Percentiles rank a stretch among this genome's conserved stretches.
phyloP scores from a whole-genome alignment of 53 echinoderm and acorn worm species.

The Arbacia lixula region DNA sequence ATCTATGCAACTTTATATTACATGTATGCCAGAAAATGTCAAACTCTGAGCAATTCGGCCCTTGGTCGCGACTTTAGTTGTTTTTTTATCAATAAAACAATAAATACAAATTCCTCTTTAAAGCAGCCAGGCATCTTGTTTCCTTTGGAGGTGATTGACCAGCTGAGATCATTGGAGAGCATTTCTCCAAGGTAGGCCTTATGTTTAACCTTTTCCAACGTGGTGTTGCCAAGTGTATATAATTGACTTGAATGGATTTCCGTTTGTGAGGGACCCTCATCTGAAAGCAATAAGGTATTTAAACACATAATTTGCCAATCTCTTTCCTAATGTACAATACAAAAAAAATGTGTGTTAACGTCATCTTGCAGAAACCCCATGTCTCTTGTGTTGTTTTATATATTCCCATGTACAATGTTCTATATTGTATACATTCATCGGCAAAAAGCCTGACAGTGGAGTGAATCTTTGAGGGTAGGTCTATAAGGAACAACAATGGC shows the following conservation, averaged over 20 bases:
- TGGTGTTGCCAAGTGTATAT: background rate
- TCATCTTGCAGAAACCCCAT: background rate
- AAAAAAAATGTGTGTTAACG: background rate
- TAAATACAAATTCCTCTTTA: conserved; percentile 17
- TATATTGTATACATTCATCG: background rate
- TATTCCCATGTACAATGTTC: no score
- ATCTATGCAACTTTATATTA: no score
- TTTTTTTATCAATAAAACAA: no score
- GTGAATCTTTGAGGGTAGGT: background rate
- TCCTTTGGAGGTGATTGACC: conserved; percentile 3
- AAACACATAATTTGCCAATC: conserved; percentile 42
- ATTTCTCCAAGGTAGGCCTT: background rate
- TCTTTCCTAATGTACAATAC: conserved; percentile 10
- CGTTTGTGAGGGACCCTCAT: conserved; percentile 33
- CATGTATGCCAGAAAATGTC: no score
- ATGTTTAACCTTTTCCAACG: conserved; percentile 21
- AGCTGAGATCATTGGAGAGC: background rate
- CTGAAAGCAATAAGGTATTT: conserved; percentile 4
- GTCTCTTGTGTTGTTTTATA: background rate
- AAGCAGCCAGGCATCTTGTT: background rate
- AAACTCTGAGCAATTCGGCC: no score
- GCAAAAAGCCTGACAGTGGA: background rate
- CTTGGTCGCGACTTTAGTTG: no score
- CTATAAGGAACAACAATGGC: background rate
- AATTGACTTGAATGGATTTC: background rate